Conservation (phyloP, 2,888 invertebrate genomes). For the Arge pagana region DNA sequence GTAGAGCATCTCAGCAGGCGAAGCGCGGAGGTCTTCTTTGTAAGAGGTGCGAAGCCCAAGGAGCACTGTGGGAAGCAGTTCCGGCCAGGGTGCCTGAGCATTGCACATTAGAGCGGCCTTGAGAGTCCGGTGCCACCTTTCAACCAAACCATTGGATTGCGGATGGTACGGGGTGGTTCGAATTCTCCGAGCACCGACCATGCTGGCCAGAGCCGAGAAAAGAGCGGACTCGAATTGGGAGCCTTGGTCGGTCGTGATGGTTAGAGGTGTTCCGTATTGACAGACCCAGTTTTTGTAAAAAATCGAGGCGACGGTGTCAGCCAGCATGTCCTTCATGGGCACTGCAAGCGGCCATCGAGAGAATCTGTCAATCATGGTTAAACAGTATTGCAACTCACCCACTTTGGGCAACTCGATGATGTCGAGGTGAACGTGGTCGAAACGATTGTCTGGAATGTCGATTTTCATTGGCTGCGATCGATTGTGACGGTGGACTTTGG, state of each 20-base stretch:
- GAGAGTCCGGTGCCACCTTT: slow-evolving; percentile 36
- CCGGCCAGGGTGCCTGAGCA: slow-evolving; percentile 26
- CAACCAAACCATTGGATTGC: slow-evolving; percentile 37
- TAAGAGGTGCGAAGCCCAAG: slow-evolving; percentile 29
- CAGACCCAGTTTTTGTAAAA: slow-evolving; percentile 32
- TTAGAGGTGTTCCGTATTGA: slow-evolving; percentile 29
- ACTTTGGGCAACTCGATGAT: slow-evolving; percentile 44
- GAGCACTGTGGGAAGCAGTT: slow-evolving; percentile 31
- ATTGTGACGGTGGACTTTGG: slow-evolving; percentile 42
- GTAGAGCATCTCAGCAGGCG: slow-evolving; percentile 33
- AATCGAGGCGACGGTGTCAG: slow-evolving; percentile 25
- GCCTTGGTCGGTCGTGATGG: slow-evolving; percentile 46
- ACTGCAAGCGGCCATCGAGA: slow-evolving; percentile 38
- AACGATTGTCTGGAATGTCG: slow-evolving; percentile 35
- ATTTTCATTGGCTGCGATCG: slow-evolving; percentile 31
- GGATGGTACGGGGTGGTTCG: slow-evolving; percentile 34
- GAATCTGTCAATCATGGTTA: slow-evolving; percentile 46
- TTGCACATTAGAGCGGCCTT: slow-evolving; percentile 36
- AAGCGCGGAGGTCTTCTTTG: slow-evolving; percentile 27
- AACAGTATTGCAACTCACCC: slow-evolving; percentile 41
- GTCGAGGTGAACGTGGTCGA: slow-evolving; percentile 47
- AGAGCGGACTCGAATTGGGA: slow-evolving; percentile 48
- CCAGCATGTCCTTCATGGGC: slow-evolving; percentile 28
- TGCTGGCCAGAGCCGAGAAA: slow-evolving; percentile 35
- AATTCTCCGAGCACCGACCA: slow-evolving; percentile 22